Evolutionary conservation across 1,140 invertebrate genomes (phyloP), one percentile per base, ranked within the genome.

Genomic region (Conus ventricosus): DNA sequence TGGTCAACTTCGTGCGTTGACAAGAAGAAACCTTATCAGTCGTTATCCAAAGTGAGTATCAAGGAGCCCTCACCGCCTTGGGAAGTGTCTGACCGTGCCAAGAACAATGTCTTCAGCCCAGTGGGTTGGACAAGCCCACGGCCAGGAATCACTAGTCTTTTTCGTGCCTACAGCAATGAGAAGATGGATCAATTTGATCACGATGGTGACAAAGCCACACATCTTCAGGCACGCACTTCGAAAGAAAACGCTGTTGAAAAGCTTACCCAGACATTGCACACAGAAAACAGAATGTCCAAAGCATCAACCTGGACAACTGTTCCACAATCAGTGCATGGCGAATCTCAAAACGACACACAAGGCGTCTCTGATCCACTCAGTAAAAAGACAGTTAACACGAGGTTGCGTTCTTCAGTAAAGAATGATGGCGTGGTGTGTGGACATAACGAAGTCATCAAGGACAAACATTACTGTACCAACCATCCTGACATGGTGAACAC

Each of bases 141-240:
- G 20, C 13, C 82, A 13, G 55, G 82, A 5, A 84, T 84, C 54
- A 84, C 82, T 4, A 84, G 82, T 84, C 82, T 84, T 84, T 84
- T 84, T 84, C 82, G 82, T 84, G 82, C 8, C 82, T 55, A 5
- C 25, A 63, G 82, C 63, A 54, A 60, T 25, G n/a, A 39, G 54
- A 63, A 60, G 25, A 60, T 84, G 82, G 55, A 53, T 81, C 80
- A 81, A 23, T 0, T 54, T 53, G 54, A 13, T 23, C 23, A 63
- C 5, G n/a, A 39, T 15, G 54, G 7, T 63, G 82, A 63, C 55
- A 23, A 27, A 60, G 4, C 54, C n/a, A 20, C 11, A 84, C 5
- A 8, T 81, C 11, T 15, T 23, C 11, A 81, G 54, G 13, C 51
- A 81, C 8, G 27, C 17, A 15, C 80, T 81, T 15, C 80, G 54